Base-by-base conservation (phyloP, 2,888 invertebrate genomes). In the Tipula lateralis region DNA sequence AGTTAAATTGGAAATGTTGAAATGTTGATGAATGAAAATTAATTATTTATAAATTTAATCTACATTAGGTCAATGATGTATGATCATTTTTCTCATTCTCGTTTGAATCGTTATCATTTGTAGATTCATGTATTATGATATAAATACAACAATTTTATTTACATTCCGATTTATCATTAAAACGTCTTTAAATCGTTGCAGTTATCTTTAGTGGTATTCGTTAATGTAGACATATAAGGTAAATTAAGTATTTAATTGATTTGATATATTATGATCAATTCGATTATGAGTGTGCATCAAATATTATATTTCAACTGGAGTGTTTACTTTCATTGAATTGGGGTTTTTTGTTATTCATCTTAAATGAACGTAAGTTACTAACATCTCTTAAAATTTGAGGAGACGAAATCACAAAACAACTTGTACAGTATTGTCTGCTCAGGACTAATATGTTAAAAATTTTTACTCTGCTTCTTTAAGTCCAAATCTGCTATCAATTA, bases 41-140 rank as follows among this genome's bases (percentile, higher is more conserved):
- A 66, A 66, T 66, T 66, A 66, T 66, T 66, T 66, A 66, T 66
- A 66, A 66, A 66, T 66, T 66, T 66, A 66, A 66, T 66, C 66
- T 66, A 9, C 66, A 66, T 66, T 66, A 66, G 66, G 66, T 66
- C 66, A 66, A 66, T 66, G 66, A 66, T 66, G 66, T 66, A 66
- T 24, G 66, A 66, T 66, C 24, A 66, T 66, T 66, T 66, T 66
- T 24, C 24, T 66, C 24, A 66, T 66, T 24, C 24, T 66, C 9
- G 24, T 9, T n/a, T 24, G 19, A 24, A 66, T 66, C 24, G 24
- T 66, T 66, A 66, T 66, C 66, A 24, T 66, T 66, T 44, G 44
- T 6, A 44, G 44, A 44, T 44, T 66, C 66, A 24, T 66, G 66
- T 24, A 66, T 24, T 24, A 66, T 66, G 66, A 66, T 24, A n/a